These are phyloP conservation scores for Hemicentrotus pulcherrimus DNA, from an alignment of 35 echinoderm and acorn worm species.

Conservation along the genomic window DNA sequence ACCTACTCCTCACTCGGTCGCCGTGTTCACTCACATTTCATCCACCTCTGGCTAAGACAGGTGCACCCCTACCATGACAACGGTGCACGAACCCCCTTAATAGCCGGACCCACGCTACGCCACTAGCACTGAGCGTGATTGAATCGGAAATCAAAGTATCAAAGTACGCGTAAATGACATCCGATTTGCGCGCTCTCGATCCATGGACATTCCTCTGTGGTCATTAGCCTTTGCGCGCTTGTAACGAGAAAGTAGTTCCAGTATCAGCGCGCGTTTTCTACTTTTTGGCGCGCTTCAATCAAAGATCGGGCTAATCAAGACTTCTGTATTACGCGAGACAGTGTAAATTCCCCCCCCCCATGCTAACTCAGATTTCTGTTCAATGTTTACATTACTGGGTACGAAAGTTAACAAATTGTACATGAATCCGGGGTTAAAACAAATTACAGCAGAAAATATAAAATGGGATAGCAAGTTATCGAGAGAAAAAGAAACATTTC, in stretches of 20 bases:
- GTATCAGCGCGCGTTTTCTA: not conserved
- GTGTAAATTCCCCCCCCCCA: no score
- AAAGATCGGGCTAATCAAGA: not conserved
- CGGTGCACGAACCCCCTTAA: not conserved
- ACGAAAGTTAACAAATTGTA: no score
- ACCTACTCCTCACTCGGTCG: no score
- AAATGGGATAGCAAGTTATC: no score
- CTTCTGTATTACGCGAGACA: not conserved
- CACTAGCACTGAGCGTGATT: not conserved
- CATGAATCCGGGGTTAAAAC: no score
- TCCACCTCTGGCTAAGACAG: no score
- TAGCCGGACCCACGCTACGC: not conserved
- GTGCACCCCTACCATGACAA: not conserved
- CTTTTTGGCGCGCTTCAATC: not conserved
- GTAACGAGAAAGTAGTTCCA: not conserved
- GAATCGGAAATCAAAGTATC: not conserved
- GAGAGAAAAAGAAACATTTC: no score
- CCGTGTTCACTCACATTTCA: no score
- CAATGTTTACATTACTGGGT: no score
- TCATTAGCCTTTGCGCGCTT: not conserved
- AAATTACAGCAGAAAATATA: no score
- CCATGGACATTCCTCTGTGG: not conserved
- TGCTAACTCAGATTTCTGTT: no score
- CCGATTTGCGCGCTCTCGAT: not conserved
- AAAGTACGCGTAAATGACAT: not conserved